phyloP scores from a whole-genome alignment of 1,140 invertebrate genomes.

The Schlechtendalia chinensis region DNA sequence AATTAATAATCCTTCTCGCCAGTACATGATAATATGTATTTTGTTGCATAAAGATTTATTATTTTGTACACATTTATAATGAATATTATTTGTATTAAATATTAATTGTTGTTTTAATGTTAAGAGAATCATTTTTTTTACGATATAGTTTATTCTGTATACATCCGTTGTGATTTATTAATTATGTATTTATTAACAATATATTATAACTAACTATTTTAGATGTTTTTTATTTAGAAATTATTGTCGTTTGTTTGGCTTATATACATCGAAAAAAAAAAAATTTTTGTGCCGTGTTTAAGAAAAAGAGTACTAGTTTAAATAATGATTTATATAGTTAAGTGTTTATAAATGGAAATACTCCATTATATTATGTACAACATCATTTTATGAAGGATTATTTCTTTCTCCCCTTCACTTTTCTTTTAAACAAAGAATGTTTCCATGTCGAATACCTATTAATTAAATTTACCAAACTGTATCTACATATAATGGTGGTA shows the following conservation, averaged over 20 bases:
- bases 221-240: slow-evolving; percentile 27
- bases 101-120: not conserved
- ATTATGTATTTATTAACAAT: slow-evolving; percentile 19
- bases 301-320: too few species aligned
- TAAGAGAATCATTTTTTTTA: slow-evolving; percentile 18
- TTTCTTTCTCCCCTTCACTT: too few species aligned
- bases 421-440: too few species aligned
- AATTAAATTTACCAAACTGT: too few species aligned
- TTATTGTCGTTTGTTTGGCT: not conserved
- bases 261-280: not conserved
- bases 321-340: too few species aligned
- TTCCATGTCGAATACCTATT: too few species aligned
- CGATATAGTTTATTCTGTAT: not conserved
- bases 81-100: not conserved
- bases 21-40: not conserved
- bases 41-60: slow-evolving; percentile 3
- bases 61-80: slow-evolving; percentile 12
- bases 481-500: too few species aligned
- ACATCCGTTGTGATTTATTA: slow-evolving; percentile 29
- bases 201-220: slow-evolving; percentile 25
- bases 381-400: too few species aligned
- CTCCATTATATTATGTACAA: too few species aligned
- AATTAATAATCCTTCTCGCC: not conserved
- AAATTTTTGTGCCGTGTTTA: too few species aligned
- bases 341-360: too few species aligned